Conservation (phyloP, 2,888 invertebrate genomes). For the Folsomia candida region DNA sequence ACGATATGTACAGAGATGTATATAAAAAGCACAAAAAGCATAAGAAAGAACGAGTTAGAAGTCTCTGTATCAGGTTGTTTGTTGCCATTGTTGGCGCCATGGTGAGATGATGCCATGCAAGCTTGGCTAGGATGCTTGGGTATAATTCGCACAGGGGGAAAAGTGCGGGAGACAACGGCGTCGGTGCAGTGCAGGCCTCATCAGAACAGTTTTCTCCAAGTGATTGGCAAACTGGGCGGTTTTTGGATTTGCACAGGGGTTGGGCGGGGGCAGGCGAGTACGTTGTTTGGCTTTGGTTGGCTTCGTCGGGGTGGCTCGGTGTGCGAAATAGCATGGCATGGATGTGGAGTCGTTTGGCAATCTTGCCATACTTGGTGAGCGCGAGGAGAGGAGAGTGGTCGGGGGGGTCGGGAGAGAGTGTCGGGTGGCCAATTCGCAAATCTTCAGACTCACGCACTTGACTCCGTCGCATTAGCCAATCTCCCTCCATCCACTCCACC, state of each 20-base stretch:
- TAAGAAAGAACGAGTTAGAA: no score
- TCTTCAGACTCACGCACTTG: constrained; percentile 48
- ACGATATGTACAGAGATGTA: no score
- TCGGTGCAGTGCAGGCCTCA: background rate
- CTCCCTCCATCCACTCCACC: constrained; percentile 32
- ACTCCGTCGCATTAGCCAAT: constrained; percentile 43
- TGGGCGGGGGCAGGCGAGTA: background rate
- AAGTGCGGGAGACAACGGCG: background rate
- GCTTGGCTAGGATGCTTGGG: no score
- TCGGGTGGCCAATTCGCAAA: constrained; percentile 5
- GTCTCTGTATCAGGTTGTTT: background rate
- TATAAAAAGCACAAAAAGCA: no score
- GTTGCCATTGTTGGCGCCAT: background rate
- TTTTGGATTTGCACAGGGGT: background rate
- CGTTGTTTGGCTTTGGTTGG: background rate
- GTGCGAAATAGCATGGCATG: background rate
- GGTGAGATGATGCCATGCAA: background rate
- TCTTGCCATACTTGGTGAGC: background rate
- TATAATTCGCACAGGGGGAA: background rate
- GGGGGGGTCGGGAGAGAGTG: background rate
- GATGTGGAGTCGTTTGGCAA: background rate
- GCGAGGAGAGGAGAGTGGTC: background rate
- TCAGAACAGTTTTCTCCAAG: background rate
- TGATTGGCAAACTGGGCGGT: background rate
- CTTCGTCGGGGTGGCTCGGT: background rate